These are phyloP conservation scores for Criorhina ranunculi DNA, from an alignment of 2,888 invertebrate species.

Conservation along the genomic window DNA sequence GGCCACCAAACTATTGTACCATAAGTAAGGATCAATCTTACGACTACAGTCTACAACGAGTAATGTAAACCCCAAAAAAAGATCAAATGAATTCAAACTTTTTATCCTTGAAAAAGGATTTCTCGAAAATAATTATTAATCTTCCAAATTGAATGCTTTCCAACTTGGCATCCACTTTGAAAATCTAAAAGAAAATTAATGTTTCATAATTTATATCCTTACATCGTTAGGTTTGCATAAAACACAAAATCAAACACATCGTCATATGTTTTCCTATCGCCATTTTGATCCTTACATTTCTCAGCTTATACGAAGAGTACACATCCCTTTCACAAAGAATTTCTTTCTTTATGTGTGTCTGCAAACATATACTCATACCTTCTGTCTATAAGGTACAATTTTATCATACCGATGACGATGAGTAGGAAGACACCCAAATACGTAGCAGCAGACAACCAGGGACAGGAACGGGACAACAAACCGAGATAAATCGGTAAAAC, in stretches of 20 bases:
- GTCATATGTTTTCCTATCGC: conserved; percentile 39
- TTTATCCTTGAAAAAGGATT: no score
- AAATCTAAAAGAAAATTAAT: background rate
- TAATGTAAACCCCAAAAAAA: no score
- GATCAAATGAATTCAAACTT: no score
- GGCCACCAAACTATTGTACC: no score
- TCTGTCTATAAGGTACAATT: background rate
- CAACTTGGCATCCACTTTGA: conserved; percentile 1
- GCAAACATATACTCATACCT: background rate
- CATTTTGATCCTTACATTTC: conserved; percentile 42
- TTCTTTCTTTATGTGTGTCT: conserved; percentile 4
- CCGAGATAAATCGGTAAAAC: conserved; percentile 75
- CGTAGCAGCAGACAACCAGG: conserved; percentile 23
- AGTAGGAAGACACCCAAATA: conserved; percentile 19
- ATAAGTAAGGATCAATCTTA: no score
- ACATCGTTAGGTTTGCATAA: conserved; percentile 54
- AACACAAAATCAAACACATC: conserved; percentile 54
- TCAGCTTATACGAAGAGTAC: background rate
- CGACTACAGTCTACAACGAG: no score
- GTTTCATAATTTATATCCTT: conserved; percentile 52
- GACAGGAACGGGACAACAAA: conserved; percentile 16
- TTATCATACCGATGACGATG: background rate
- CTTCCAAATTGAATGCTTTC: conserved; percentile 37
- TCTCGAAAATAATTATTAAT: conserved; percentile 27
- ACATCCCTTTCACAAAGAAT: conserved; percentile 25